Evolutionary conservation across 2,888 invertebrate genomes (phyloP).

Genomic region (Coelopa pilipes): DNA sequence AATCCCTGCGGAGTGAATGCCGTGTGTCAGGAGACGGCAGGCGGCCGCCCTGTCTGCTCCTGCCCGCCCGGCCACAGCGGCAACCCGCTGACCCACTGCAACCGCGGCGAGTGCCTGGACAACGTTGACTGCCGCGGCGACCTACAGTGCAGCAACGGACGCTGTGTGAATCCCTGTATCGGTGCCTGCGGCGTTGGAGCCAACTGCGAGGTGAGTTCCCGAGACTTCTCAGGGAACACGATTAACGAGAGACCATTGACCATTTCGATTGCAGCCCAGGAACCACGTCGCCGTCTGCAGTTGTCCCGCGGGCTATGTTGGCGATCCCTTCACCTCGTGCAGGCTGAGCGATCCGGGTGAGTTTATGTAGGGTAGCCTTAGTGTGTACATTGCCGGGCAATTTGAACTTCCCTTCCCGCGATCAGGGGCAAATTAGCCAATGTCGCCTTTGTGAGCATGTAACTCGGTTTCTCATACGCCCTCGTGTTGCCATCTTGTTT

Average conservation of each 20-base stretch:
- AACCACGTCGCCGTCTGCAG: slow-evolving; percentile 83
- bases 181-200: slow-evolving; percentile 81
- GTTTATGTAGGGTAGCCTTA: too few species aligned
- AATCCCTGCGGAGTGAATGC: slow-evolving; percentile 77
- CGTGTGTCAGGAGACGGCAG: slow-evolving; percentile 73
- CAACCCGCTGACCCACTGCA: slow-evolving; percentile 80
- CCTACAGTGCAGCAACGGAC: slow-evolving; percentile 79
- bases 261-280: slow-evolving; percentile 66
- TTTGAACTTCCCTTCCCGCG: too few species aligned
- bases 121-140: slow-evolving; percentile 80
- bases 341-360: slow-evolving; percentile 80
- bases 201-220: slow-evolving; percentile 74
- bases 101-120: slow-evolving; percentile 80
- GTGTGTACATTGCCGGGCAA: too few species aligned
- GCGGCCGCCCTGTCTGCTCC: slow-evolving; percentile 82
- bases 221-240: not conserved
- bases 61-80: slow-evolving; percentile 83
- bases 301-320: slow-evolving; percentile 81
- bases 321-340: slow-evolving; percentile 81
- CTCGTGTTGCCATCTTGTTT: too few species aligned
- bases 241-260: not conserved
- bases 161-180: slow-evolving; percentile 82
- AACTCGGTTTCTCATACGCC: too few species aligned
- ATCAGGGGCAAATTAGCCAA: too few species aligned
- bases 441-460: too few species aligned